A percentile compares a stretch with the other conserved stretches of the same genome.
Conservation (phyloP, 1,140 invertebrate genomes). For the Aplysia californica region DNA sequence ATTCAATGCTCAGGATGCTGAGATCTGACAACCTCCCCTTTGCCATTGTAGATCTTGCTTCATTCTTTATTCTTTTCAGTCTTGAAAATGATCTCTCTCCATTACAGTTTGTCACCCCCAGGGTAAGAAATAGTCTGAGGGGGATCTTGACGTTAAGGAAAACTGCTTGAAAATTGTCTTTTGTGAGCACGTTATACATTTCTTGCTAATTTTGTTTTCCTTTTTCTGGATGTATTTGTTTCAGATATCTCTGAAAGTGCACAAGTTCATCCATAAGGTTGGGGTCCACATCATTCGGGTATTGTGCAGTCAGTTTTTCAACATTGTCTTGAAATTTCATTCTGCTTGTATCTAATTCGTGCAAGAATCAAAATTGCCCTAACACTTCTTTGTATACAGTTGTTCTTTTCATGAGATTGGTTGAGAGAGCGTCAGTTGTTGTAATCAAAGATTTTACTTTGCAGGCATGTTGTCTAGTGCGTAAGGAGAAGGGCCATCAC, state of each 20-base stretch:
- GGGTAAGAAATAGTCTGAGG: neutral
- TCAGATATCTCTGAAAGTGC: neutral
- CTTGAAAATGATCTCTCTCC: too few species aligned
- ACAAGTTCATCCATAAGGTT: slow-evolving; percentile 1
- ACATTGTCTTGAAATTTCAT: neutral
- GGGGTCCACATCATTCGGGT: neutral
- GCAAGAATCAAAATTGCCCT: neutral
- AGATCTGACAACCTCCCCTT: too few species aligned
- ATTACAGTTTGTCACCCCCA: too few species aligned
- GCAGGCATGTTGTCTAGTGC: neutral
- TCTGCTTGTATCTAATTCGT: neutral
- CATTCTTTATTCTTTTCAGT: too few species aligned
- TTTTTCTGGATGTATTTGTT: neutral
- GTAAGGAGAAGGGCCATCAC: neutral
- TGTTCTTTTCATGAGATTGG: neutral
- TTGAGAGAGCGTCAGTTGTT: neutral
- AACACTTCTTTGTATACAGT: neutral
- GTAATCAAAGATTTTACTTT: neutral
- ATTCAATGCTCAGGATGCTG: too few species aligned
- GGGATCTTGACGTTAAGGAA: neutral
- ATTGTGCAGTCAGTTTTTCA: neutral
- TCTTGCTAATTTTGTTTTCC: neutral
- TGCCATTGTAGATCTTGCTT: too few species aligned
- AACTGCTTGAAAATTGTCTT: neutral
- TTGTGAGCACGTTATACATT: neutral